Evolutionary conservation across 2,797 vertebrate species (phyloP), one percentile per base, ranked within the genome.

Genomic region (Selene dorsalis): DNA sequence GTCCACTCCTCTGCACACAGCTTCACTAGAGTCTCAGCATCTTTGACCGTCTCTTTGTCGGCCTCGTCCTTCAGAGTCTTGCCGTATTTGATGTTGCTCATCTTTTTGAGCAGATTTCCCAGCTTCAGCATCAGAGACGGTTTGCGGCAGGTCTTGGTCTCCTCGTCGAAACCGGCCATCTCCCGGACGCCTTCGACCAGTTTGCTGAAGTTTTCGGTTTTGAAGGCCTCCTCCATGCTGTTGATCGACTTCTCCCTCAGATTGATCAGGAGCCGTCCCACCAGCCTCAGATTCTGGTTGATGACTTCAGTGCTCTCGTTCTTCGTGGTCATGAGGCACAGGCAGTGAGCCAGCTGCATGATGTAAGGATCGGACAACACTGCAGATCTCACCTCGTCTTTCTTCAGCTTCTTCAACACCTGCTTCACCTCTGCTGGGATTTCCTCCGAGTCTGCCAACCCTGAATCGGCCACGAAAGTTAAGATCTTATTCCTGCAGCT

Each of bases 211-310:
- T 88, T 89, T 0, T 75, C n/a, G 0, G 84, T 82, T 47, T 84
- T 92, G 14, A 78, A 1, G 0, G 86, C 88, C 0, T 91, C 89
- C 41, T 90, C 80, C 0, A 92, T 73, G 60, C 41, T 82, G 5
- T 4, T 18, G 1, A 94, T 77, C 0, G 84, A 84, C 57, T 79
- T 83, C 26, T 74, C 55, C 64, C 63, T 82, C 1, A 93, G 41
- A 0, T 0, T n/a, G 2, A 89, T 4, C 43, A 92, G 85, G 11
- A 93, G 74, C 22, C 71, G 75, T 13, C 78, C 90, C 75, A 90
- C 60, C 1, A 71, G 24, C 32, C 75, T 76, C 38, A 92, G 65
- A 24, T 22, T 86, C 4, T 28, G 35, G 52, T 7, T 35, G 35
- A 90, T 18, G 3, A 48, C 4, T 0, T n/a, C 3, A 1, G 1